Evolutionary conservation across 2,888 invertebrate species (phyloP), one percentile per base, ranked within the genome.

Genomic region (Ectemnius cavifrons): DNA sequence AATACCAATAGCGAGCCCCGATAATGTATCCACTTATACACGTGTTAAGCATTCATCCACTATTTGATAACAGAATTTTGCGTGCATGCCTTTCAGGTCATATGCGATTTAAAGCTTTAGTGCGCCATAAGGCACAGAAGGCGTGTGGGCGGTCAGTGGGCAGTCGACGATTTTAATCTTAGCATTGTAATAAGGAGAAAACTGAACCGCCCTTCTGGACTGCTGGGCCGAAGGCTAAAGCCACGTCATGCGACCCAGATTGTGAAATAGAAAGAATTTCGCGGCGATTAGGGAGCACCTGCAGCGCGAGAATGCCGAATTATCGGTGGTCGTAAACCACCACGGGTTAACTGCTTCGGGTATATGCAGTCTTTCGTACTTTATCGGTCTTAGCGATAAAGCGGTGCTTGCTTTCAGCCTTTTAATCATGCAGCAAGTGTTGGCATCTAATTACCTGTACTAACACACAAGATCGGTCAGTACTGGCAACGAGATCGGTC

Each of bases 161-260:
- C 77, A 66, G 62, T 61, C 16, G 23, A 46, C 64, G 83, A 82
- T 82, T 80, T 77, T 75, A 82, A 82, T 82, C 82, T 80, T 68
- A 62, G 56, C 73, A 71, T 76, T 74, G 75, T 82, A 82, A 82
- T 82, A 82, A 82, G 82, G 80, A 82, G 78, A 76, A 82, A 82
- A 82, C 71, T 52, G 74, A 74, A 63, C 71, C 62, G 47, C 70
- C 71, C 56, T 16, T 52, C 52, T 37, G 37, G 37, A 37, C 37
- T 37, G 68, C 59, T 52, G 71, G 61, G 4, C 16, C 71, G 72
- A 75, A 82, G 75, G 75, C 78, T 75, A 80, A 71, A 65, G 20
- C 47, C 68, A 66, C 72, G 80, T 80, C 82, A 81, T 82, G 82
- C 81, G 80, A 81, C 75, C 78, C 75, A 74, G 73, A 73, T 78